Evolutionary conservation across 30 jellyfish, hydroid and myxozoan species (phyloP), one percentile per base, ranked within the genome.

Genomic region (Catostylus mosaicus): DNA sequence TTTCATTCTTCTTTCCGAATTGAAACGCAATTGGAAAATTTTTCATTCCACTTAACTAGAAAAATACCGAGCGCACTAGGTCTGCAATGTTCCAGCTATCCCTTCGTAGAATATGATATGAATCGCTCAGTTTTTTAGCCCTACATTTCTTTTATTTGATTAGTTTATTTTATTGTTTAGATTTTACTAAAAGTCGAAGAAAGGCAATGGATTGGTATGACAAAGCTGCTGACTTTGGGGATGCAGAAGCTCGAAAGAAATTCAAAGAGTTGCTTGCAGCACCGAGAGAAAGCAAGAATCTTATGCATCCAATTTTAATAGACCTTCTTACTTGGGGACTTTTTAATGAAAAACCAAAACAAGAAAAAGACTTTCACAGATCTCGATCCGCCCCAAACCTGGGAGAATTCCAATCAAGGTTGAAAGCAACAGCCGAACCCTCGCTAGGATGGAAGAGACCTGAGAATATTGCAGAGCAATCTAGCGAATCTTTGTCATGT

Each of bases 181-280:
- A 27, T 23, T 68, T 51, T 6, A 36, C 80, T 6, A 82, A 82
- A 43, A 82, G 92, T 30, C 86, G 86, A 14, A 12, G 76, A 22
- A 70, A 32, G 74, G 92, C 92, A 34, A 68, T 82, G 70, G 52
- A 52, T 56, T 82, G 92, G 92, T 82, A 82, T 43, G 80, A 68
- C 30, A 82, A 82, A 52, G 82, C 85, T 2, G 92, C 92, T 32
- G 86, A 82, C 16, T 33, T 33, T 50, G 92, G 86, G 2, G 92
- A 82, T 48, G 66, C 69, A 54, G 92, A 82, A 23, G 92, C 92
- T 1, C 47, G 34, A 22, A 48, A 57, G 14, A 82, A 67, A 22
- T 82, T 82, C 26, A 47, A 52, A 27, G 86, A 82, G 37, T 61
- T 82, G 11, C 75, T 48, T 2, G 75, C 50, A 37, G 37, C n/a